These are phyloP conservation scores for Cololabis saira DNA, from an alignment of 2,113 vertebrate genomes.

Conservation along the genomic window DNA sequence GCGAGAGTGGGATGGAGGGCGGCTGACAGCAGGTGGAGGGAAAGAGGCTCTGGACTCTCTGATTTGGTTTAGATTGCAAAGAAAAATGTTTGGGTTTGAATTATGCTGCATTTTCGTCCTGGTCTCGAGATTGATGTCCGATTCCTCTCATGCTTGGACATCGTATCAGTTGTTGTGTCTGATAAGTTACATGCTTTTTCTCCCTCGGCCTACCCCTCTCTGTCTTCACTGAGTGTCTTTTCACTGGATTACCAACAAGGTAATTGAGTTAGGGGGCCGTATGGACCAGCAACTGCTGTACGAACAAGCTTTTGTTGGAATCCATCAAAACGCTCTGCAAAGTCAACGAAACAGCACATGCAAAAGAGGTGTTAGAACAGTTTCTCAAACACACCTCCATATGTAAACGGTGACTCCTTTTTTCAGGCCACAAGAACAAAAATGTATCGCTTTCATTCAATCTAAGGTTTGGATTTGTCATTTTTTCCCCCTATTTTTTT, in stretches of 20 bases:
- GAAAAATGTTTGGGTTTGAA: conserved; percentile 80
- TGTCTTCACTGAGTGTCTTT: conserved; percentile 60
- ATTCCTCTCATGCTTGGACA: conserved; percentile 66
- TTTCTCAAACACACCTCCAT: no score
- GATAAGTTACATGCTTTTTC: conserved; percentile 56
- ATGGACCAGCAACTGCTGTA: conserved; percentile 56
- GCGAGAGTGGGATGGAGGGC: conserved; percentile 53
- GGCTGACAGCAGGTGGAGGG: conserved; percentile 72
- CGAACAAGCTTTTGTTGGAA: conserved; percentile 60
- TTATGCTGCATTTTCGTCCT: conserved; percentile 75
- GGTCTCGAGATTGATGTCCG: conserved; percentile 77
- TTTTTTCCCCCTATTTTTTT: no score
- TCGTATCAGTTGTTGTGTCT: conserved; percentile 55
- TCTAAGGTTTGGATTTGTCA: no score
- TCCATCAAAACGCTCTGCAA: conserved; percentile 51
- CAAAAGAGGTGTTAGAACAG: conserved; percentile 6
- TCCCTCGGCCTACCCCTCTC: conserved; percentile 31
- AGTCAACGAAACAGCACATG: conserved; percentile 48
- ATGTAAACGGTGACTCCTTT: not conserved
- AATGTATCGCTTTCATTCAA: no score
- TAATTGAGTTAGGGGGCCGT: conserved; percentile 68
- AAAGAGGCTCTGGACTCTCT: conserved; percentile 56
- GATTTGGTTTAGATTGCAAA: conserved; percentile 79
- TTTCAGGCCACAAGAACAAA: not conserved
- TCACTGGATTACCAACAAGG: conserved; percentile 70